These are phyloP conservation scores for Fulica atra DNA, from an alignment of 2,113 vertebrate genomes.

Conservation along the genomic window DNA sequence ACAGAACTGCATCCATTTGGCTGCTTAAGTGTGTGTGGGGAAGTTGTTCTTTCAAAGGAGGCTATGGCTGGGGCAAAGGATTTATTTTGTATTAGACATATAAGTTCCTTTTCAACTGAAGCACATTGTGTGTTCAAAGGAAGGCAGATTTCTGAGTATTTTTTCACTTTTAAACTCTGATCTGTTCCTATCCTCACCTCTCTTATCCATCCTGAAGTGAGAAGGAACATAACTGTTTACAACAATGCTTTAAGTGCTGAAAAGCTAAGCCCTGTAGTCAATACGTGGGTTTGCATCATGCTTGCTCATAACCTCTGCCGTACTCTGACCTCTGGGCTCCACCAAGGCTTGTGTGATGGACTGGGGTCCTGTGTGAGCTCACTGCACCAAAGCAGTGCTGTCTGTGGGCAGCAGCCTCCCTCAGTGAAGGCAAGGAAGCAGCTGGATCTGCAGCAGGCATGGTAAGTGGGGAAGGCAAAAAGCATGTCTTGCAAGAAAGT, in stretches of 20 bases:
- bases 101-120: slow-evolving; percentile 18
- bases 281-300: neutral
- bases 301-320: neutral
- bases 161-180: neutral
- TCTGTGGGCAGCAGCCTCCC: neutral
- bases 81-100: neutral
- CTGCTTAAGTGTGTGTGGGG: neutral
- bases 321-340: neutral
- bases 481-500: neutral
- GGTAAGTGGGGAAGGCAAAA: neutral
- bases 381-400: neutral
- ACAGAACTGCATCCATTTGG: neutral
- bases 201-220: neutral
- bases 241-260: neutral
- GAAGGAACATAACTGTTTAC: neutral
- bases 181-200: neutral
- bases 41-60: neutral
- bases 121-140: neutral
- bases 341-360: neutral
- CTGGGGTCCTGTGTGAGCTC: neutral
- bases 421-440: neutral
- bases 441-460: neutral
- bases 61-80: slow-evolving; percentile 17
- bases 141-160: neutral
- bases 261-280: neutral